Base-by-base conservation (phyloP, 2,113 vertebrate genomes). In the Antennarius striatus region DNA sequence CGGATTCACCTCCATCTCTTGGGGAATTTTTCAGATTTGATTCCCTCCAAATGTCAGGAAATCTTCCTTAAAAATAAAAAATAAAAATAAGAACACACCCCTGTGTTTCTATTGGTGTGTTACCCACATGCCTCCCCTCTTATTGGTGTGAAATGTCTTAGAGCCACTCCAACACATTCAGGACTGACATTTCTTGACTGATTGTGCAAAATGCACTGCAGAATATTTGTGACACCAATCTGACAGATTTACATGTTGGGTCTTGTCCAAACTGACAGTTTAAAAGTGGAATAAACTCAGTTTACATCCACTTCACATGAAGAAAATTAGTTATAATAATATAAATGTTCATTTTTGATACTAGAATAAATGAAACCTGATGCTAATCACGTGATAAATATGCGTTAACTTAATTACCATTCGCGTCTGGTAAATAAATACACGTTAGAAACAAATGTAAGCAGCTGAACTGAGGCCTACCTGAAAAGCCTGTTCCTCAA, bases 1-100 rank as follows among this genome's bases (percentile, higher is more conserved):
- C 11, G 89, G 76, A 58, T 91, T 94, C 69, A 91, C 93, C 63
- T 93, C 94, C 93, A 10, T 96, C 95, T 94, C 95, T 96, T 53
- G 65, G 60, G 84, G 57, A 48, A 71, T 71, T 51, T 85, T 79
- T 69, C 59, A 5, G 13, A 61, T 59, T 61, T 73, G 36, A 39
- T 5, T 16, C 43, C 86, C 68, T 48, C 56, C 65, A 87, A 40
- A 68, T 47, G 55, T 91, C 93, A 94, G 65, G 80, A 28, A 77
- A 91, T 94, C 71, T 70, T 93, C 86, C 93, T 22, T 22, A 64
- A 22, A 39, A 10, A 53, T 0, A 1, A 45, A 1, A 50, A 9
- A 61, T 5, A 10, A 12, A 30, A 22, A 22, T 22, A 22, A 22
- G 22, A 22, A 22, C 22, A 22, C 22, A 22, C 22, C 22, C 22